Conservation (phyloP, 1,140 invertebrate species). For the Halictus rubicundus region DNA sequence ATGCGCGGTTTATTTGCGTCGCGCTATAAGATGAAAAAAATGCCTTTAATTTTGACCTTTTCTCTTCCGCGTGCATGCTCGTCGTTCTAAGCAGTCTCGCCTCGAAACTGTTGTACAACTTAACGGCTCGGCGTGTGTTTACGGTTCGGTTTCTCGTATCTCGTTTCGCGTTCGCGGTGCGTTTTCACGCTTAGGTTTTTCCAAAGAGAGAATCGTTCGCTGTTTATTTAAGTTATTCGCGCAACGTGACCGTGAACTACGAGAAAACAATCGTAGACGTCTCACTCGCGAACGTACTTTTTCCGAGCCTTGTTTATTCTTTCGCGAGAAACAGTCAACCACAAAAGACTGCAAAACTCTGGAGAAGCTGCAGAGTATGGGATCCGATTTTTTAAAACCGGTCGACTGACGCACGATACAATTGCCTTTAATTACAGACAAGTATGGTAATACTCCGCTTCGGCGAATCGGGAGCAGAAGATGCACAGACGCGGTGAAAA, state of each 20-base stretch:
- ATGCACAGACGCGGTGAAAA: not conserved
- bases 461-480: not conserved
- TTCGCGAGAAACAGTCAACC: not conserved
- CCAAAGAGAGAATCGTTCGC: not conserved
- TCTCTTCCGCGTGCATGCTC: no score
- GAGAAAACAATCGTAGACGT: not conserved
- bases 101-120: not conserved
- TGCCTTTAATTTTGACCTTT: no score
- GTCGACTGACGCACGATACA: not conserved
- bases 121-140: constrained; percentile 14
- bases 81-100: not conserved
- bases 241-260: no score
- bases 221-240: not conserved
- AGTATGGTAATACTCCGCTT: not conserved
- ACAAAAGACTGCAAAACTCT: no score
- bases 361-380: no score
- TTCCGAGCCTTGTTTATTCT: not conserved
- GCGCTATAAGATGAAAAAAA: no score
- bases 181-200: not conserved
- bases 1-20: no score
- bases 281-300: not conserved
- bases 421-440: not conserved
- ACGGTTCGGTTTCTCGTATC: not conserved
- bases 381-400: no score
- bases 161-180: no score